These are phyloP conservation scores for Canis aureus DNA, from an alignment of 2,113 vertebrate genomes.

Conservation along the genomic window DNA sequence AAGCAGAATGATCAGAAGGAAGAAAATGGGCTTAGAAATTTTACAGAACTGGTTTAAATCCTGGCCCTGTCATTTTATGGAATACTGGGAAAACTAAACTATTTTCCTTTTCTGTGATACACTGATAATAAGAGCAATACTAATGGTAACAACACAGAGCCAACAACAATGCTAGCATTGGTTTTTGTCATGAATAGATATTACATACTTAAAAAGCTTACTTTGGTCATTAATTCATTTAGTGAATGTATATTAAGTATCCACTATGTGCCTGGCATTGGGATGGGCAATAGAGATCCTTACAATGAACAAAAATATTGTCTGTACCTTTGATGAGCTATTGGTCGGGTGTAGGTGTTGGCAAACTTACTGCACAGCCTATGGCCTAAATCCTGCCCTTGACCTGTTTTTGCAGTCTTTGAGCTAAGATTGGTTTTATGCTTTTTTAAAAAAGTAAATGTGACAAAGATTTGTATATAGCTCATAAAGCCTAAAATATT, in stretches of 20 bases:
- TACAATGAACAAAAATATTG: background rate
- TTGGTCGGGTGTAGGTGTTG: background rate
- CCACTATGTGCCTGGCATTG: background rate
- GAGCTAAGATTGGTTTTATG: background rate
- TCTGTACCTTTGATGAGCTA: background rate
- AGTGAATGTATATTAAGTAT: background rate
- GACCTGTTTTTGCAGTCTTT: background rate
- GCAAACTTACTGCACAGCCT: rapidly evolving
- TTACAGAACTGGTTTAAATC: background rate
- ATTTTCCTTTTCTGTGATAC: background rate
- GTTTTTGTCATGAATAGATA: background rate
- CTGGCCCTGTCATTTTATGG: background rate
- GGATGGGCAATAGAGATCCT: background rate
- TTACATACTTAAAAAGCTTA: background rate
- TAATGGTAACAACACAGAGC: background rate
- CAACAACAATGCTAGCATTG: background rate
- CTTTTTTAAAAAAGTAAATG: background rate
- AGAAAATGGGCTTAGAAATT: background rate
- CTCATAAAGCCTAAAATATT: slow-evolving; percentile 7
- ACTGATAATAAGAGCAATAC: background rate
- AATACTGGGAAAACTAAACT: background rate
- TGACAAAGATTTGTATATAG: background rate
- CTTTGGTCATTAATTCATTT: background rate
- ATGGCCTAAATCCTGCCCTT: background rate
- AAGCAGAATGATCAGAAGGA: background rate